These are phyloP conservation scores for Drosophila nigrodunni DNA, from an alignment of 1,140 invertebrate genomes.

Conservation along the genomic window DNA sequence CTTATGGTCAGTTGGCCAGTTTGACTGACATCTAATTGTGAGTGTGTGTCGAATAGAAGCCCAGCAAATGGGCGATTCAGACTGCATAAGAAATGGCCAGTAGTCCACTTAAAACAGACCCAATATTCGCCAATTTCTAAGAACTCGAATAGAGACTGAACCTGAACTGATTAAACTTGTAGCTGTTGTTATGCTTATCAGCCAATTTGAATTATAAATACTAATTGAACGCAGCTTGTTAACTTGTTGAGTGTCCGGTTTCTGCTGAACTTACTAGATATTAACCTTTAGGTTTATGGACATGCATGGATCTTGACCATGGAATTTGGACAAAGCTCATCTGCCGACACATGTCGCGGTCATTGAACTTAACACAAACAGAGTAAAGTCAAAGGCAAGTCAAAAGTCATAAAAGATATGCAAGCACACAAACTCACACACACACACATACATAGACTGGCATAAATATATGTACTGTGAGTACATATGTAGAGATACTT, in stretches of 20 bases:
- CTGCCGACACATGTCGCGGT: constrained; percentile 56
- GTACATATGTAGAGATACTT: constrained; percentile 2
- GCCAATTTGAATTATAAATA: too few relatives aligned
- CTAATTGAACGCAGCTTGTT: constrained; percentile 6
- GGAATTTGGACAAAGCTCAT: constrained; percentile 38
- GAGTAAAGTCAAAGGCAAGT: constrained; percentile 68
- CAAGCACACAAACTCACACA: constrained; percentile 39
- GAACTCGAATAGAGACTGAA: neutral
- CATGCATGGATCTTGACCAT: constrained; percentile 28
- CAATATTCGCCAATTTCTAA: constrained; percentile 1
- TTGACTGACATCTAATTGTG: constrained; percentile 67
- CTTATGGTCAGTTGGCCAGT: constrained; percentile 42
- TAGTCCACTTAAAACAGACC: constrained; percentile 22
- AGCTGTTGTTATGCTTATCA: too few relatives aligned
- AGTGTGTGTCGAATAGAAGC: constrained; percentile 36
- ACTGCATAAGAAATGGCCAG: constrained; percentile 19
- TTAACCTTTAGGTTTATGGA: constrained; percentile 21
- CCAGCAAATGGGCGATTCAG: constrained; percentile 37
- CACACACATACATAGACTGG: neutral
- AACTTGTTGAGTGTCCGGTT: neutral
- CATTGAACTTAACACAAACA: constrained; percentile 54
- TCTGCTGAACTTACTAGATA: constrained; percentile 3
- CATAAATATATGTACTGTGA: constrained; percentile 58
- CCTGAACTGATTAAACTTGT: neutral
- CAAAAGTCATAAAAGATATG: constrained; percentile 82